Base-by-base conservation (phyloP, 1,140 invertebrate species). In the Daktulosphaira vitifoliae region DNA sequence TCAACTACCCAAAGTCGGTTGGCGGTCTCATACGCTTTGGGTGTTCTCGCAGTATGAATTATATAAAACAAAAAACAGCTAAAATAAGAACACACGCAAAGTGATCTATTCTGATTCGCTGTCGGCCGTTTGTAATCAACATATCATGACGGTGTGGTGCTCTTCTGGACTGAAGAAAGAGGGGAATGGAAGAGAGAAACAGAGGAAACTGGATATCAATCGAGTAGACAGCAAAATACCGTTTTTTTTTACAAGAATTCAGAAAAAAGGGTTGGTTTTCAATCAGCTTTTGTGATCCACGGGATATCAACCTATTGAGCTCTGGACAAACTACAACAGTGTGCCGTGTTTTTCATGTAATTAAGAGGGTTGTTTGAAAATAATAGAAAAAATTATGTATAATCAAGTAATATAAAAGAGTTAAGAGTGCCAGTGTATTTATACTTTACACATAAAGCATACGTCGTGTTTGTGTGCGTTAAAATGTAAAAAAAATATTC, bases 171-270 rank as follows among this genome's bases (percentile, higher is more conserved):
- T 26, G n/a, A 26, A 37, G 39, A 8, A 9, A 9, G 7, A 38
- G 38, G 18, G 29, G 5, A 33, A 11, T 6, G 29, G 11, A 11
- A 33, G 25, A 37, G 39, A 8, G 22, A 15, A 38, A 54, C 37
- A n/a, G n/a, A 62, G 56, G 56, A 62, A 62, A 62, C 56, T 62
- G 56, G 56, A 62, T 62, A 62, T 62, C 56, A 62, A 62, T 62
- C 42, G 56, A 25, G 13, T 25, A 62, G 56, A 62, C 56, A 62
- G 54, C 39, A 16, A 25, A 44, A 44, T 59, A 44, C 39, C 29
- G 29, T 33, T 33, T 33, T 33, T 33, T 6, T 33, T 33, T 33
- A 11, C 11, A 33, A 6, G 11, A 6, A 33, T 33, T 6, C 29
- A 33, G 46, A 25, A 62, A 62, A 62, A 62, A 39, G 56, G 56